Conservation (phyloP, 2,797 vertebrate species). For the Vireo griseus region DNA sequence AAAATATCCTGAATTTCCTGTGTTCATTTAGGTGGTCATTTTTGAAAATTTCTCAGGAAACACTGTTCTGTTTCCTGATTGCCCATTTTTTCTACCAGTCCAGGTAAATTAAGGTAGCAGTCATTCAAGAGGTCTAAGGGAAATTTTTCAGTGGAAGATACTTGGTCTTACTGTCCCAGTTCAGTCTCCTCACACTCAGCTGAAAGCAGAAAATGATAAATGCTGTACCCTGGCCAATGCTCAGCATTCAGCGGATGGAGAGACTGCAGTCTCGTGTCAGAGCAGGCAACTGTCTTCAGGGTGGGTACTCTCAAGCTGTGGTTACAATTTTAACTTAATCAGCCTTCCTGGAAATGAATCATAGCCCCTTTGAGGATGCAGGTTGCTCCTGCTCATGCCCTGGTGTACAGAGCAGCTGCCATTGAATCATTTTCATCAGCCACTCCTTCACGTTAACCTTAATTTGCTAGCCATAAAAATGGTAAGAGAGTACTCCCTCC, state of each 20-base stretch:
- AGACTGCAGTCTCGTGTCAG: constrained; percentile 41
- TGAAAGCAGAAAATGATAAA: constrained; percentile 45
- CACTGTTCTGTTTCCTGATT: background rate
- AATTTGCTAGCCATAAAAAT: constrained; percentile 44
- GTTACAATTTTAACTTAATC: constrained; percentile 49
- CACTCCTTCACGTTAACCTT: constrained; percentile 34
- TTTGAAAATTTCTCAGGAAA: background rate
- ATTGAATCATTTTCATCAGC: constrained; percentile 54
- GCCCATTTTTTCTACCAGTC: background rate
- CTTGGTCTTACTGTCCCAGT: background rate
- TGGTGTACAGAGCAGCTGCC: constrained; percentile 5
- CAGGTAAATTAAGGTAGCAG: constrained; percentile 3
- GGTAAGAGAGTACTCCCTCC: constrained; percentile 5
- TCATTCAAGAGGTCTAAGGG: background rate
- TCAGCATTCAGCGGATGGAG: background rate
- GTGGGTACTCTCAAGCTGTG: constrained; percentile 29
- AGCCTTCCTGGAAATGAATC: constrained; percentile 60
- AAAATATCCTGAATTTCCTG: background rate
- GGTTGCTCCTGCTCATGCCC: background rate
- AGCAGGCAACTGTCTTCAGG: constrained; percentile 51
- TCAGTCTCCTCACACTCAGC: constrained; percentile 17
- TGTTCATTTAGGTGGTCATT: background rate
- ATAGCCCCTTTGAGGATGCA: constrained; percentile 31
- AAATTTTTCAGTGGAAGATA: background rate
- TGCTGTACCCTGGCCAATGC: background rate